Evolutionary conservation across 64 coral and sea anemone species (phyloP).

Genomic region (Hydrozoanthus tunicans): DNA sequence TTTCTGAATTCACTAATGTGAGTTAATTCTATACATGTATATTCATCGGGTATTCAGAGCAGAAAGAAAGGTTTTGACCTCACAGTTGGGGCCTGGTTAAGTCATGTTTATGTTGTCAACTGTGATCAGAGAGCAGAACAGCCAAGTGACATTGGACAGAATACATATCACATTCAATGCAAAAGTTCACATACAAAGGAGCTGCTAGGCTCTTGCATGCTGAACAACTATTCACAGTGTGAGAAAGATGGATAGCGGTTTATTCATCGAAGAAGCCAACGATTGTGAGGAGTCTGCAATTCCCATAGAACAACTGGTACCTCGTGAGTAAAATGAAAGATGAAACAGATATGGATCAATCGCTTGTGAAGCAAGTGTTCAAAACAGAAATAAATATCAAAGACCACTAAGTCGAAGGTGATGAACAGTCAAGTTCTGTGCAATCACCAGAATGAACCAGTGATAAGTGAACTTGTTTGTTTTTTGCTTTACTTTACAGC

Average conservation of each 20-base stretch:
- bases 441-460: neutral
- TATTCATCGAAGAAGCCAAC: neutral
- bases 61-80: no score
- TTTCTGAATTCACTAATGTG: no score
- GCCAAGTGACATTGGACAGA: neutral
- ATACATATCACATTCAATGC: neutral
- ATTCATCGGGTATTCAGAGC: no score
- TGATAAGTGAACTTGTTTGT: neutral
- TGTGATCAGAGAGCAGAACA: slow-evolving; percentile 4
- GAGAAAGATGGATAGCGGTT: neutral
- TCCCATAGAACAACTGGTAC: slow-evolving; percentile 9
- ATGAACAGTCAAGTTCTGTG: no score
- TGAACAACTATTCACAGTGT: no score
- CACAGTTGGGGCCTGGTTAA: neutral
- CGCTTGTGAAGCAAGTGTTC: neutral
- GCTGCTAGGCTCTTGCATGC: neutral
- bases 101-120: slow-evolving; percentile 17
- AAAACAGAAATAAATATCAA: no score
- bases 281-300: neutral
- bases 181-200: neutral
- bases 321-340: neutral
- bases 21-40: no score
- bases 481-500: slow-evolving; percentile 2
- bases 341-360: neutral
- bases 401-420: no score